Conservation (phyloP, 2,113 vertebrate species). For the Brachyhypopomus gauderio region DNA sequence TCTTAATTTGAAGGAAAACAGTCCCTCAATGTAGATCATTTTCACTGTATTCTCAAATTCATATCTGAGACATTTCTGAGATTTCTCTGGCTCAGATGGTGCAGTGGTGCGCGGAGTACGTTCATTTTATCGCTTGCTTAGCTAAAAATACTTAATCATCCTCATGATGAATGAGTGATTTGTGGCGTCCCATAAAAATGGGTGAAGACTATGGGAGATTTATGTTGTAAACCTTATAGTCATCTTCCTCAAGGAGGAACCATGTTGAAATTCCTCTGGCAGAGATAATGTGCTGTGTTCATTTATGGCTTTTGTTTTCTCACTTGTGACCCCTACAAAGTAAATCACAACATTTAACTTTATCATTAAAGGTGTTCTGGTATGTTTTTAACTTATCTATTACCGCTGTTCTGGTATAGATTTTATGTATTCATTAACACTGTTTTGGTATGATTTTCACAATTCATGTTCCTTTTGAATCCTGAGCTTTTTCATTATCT, state of each 20-base stretch:
- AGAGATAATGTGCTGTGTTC: not conserved
- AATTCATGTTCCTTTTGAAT: constrained; percentile 32
- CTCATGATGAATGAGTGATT: not conserved
- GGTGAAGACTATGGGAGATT: not conserved
- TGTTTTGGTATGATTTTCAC: not conserved
- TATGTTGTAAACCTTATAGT: not conserved
- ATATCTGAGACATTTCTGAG: not conserved
- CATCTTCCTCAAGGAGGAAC: not conserved
- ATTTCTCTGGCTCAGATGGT: not conserved
- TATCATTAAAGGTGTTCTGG: not conserved
- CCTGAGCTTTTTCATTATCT: constrained; percentile 21
- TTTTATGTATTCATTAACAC: not conserved
- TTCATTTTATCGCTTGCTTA: constrained; percentile 5
- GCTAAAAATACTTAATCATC: not conserved
- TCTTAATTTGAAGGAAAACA: not conserved
- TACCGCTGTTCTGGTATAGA: not conserved
- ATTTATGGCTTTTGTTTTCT: not conserved
- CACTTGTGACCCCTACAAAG: not conserved
- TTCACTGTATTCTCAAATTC: not conserved
- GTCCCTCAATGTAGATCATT: not conserved
- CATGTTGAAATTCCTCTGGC: not conserved
- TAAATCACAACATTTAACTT: not conserved
- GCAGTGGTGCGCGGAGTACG: not conserved
- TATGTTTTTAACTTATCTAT: too few relatives aligned
- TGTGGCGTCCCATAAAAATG: not conserved